Evolutionary conservation across 1,140 invertebrate genomes (phyloP).

Genomic region (Aleiodes sp.): DNA sequence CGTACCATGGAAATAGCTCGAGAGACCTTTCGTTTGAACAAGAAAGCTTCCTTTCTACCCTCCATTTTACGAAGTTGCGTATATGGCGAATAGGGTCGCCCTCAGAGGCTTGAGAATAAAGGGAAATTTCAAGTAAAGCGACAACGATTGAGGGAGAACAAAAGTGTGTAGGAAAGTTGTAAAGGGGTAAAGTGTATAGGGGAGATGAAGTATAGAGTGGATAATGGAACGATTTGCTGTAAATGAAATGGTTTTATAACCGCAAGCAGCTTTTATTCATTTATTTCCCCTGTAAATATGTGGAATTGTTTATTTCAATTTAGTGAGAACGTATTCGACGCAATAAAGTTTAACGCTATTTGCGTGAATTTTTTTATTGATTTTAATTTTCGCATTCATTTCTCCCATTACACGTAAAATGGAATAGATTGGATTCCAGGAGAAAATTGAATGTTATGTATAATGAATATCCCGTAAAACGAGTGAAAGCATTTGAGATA

Average conservation of each 20-base stretch:
- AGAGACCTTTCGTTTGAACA: slow-evolving; percentile 30
- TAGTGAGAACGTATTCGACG: too few species aligned
- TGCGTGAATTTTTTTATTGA: too few species aligned
- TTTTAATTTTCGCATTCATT: too few species aligned
- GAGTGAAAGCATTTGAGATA: too few species aligned
- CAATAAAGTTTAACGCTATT: too few species aligned
- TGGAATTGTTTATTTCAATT: too few species aligned
- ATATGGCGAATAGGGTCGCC: slow-evolving; percentile 1
- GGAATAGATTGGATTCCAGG: too few species aligned
- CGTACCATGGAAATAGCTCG: slow-evolving; percentile 36
- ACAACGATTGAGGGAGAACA: slow-evolving; percentile 28
- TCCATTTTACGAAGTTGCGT: not conserved
- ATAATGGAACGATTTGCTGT: slow-evolving; percentile 25
- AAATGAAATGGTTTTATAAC: slow-evolving; percentile 18
- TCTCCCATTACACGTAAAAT: too few species aligned
- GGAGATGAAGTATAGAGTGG: slow-evolving; percentile 19
- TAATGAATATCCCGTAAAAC: too few species aligned
- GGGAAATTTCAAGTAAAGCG: slow-evolving; percentile 16
- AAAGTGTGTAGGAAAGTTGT: slow-evolving; percentile 11
- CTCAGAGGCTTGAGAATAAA: slow-evolving; percentile 12
- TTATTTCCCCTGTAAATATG: too few species aligned
- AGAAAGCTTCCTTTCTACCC: slow-evolving; percentile 32
- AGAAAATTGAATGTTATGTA: too few species aligned
- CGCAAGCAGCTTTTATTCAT: too few species aligned
- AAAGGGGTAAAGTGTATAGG: not conserved